Evolutionary conservation across 2,888 invertebrate genomes (phyloP).

Genomic region (Dorcus parallelipipedus): DNA sequence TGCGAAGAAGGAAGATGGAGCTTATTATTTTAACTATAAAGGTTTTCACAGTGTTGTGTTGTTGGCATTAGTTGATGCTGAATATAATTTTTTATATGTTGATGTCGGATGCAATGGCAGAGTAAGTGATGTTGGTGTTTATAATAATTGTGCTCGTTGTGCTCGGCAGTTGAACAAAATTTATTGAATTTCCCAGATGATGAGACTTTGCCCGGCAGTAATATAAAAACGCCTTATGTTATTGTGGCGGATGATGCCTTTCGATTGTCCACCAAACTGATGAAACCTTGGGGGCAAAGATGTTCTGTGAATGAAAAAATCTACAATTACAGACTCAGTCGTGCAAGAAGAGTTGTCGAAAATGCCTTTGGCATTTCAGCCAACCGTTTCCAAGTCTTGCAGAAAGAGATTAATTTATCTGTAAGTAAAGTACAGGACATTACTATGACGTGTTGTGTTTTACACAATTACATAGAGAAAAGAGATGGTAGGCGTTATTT

Average conservation of each 20-base stretch:
- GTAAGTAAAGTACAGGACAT: not conserved
- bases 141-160: no score
- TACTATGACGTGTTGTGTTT: constrained; percentile 5
- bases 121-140: no score
- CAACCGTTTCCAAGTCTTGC: not conserved
- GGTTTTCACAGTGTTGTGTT: not conserved
- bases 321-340: no score
- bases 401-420: not conserved
- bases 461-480: constrained; percentile 9
- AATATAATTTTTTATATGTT: no score
- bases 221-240: not conserved
- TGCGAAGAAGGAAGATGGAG: not conserved
- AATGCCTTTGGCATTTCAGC: not conserved
- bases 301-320: no score
- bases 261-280: not conserved
- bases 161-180: not conserved
- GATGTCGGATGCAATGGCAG: no score
- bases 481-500: constrained; percentile 6
- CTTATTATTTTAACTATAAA: not conserved
- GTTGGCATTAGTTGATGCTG: not conserved
- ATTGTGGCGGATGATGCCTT: not conserved
- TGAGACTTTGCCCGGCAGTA: not conserved
- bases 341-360: not conserved
- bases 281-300: no score
- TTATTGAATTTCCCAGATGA: not conserved